Evolutionary conservation across 2,113 vertebrate species (phyloP), one percentile per base, ranked within the genome.

Genomic region (Lampris incognitus): DNA sequence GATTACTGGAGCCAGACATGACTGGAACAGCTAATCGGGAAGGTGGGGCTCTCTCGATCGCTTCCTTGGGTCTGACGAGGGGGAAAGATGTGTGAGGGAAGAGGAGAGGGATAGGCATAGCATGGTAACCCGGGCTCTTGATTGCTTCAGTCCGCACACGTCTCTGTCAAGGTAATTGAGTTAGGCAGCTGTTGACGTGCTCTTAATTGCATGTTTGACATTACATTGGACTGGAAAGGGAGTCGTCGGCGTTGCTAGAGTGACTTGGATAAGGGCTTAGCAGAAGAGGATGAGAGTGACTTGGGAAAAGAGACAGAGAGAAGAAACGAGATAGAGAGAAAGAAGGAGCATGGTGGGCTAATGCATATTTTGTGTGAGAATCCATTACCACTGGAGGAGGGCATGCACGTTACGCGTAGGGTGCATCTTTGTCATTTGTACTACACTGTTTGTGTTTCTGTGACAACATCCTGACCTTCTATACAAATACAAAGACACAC

Each of bases 191-290:
- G 87, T 76, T 84, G 77, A 84, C 71, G 74, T 58, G 72, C 66
- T 82, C 67, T 64, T 90, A 85, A 92, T 92, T 88, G 82, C 65
- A 69, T 81, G 73, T 88, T 87, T 88, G 88, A 88, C 84, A 79
- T 90, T 78, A 76, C 72, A 81, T 67, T 70, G 72, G 68, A 69
- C 71, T 70, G 11, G 51, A 81, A 8, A 78, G 88, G 84, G 78
- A 81, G 86, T 82, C 56, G 44, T 37, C 1, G 49, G 74, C 54
- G 37, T 75, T 60, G 66, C 60, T 63, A 51, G 40, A 73, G 52
- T 44, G 72, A 78, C 57, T 66, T 7, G 60, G 82, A 70, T 74
- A 81, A 72, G 69, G 62, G 64, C 69, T 72, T 5, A 1, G 74
- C 52, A 56, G 54, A 65, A 75, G 13, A 63, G 40, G 56, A 57